Evolutionary conservation across 2,113 vertebrate genomes (phyloP).

Genomic region (Patagioenas fasciata): DNA sequence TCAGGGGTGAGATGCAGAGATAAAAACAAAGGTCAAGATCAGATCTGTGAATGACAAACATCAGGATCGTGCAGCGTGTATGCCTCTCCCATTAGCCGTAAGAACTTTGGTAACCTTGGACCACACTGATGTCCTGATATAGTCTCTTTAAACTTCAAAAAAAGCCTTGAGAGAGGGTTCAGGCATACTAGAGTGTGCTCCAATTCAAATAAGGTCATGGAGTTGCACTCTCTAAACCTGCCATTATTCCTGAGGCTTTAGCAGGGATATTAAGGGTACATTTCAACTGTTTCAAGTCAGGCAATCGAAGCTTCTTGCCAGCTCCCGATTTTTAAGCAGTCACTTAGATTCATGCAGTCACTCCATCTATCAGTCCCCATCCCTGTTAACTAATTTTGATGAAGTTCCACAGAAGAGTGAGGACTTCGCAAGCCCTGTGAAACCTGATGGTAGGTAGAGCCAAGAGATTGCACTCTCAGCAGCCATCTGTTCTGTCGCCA

Average conservation of each 20-base stretch:
- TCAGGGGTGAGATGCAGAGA: conserved; percentile 32
- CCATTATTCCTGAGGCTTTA: background rate
- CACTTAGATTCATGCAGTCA: background rate
- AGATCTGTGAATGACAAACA: conserved; percentile 2
- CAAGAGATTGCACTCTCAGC: background rate
- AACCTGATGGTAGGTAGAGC: background rate
- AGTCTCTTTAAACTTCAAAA: background rate
- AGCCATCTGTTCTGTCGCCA: background rate
- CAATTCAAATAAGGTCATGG: background rate
- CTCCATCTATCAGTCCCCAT: background rate
- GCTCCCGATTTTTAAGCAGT: background rate
- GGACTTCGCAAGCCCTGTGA: background rate
- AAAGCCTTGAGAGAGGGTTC: background rate
- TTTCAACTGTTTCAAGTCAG: background rate
- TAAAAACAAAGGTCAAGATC: conserved; percentile 34
- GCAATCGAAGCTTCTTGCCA: background rate
- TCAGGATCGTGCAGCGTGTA: background rate
- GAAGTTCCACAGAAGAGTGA: rapidly evolving
- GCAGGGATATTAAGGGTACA: background rate
- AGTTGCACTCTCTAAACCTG: background rate
- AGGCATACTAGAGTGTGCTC: background rate
- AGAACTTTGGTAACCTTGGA: background rate
- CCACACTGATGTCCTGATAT: background rate
- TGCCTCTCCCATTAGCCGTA: background rate
- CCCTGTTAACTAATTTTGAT: background rate